phyloP scores from a whole-genome alignment of 2,888 invertebrate genomes.

The Protophormia terraenovae region DNA sequence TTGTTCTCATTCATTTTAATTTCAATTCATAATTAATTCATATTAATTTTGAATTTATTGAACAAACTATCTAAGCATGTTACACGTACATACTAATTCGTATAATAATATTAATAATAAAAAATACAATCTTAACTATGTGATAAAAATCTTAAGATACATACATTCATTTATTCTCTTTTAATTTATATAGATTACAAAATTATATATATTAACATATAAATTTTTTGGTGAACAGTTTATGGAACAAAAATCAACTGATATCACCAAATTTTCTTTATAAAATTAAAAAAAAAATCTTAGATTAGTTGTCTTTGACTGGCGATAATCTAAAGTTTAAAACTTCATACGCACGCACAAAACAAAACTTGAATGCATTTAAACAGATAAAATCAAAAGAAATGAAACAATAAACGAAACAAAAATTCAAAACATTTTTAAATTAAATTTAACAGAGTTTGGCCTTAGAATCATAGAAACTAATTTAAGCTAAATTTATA shows the following conservation, averaged over 20 bases:
- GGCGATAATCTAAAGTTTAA: not conserved
- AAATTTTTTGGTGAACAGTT: constrained; percentile 48
- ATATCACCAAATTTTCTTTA: constrained; percentile 1
- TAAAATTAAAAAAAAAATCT: not conserved
- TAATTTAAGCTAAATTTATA: not conserved
- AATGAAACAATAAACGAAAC: not conserved
- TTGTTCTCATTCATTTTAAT: constrained; percentile 13
- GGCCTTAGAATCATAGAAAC: not conserved
- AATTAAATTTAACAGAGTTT: not conserved
- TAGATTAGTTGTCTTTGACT: constrained; percentile 42
- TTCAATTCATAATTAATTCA: constrained; percentile 36
- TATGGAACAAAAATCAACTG: constrained; percentile 55
- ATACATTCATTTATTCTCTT: not conserved
- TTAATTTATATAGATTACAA: not conserved
- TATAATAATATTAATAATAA: constrained; percentile 27
- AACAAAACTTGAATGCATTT: constrained; percentile 1
- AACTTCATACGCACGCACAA: not conserved
- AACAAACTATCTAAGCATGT: constrained; percentile 54
- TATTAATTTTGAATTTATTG: constrained; percentile 31
- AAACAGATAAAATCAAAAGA: not conserved
- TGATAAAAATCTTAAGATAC: constrained; percentile 56
- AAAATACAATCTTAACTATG: constrained; percentile 55
- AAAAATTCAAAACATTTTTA: not conserved
- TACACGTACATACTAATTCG: not conserved
- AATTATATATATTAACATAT: not conserved